A percentile compares a stretch with the other conserved stretches of the same genome.
These are phyloP conservation scores for Apeira syringaria DNA, from an alignment of 2,888 invertebrate genomes.

Conservation along the genomic window DNA sequence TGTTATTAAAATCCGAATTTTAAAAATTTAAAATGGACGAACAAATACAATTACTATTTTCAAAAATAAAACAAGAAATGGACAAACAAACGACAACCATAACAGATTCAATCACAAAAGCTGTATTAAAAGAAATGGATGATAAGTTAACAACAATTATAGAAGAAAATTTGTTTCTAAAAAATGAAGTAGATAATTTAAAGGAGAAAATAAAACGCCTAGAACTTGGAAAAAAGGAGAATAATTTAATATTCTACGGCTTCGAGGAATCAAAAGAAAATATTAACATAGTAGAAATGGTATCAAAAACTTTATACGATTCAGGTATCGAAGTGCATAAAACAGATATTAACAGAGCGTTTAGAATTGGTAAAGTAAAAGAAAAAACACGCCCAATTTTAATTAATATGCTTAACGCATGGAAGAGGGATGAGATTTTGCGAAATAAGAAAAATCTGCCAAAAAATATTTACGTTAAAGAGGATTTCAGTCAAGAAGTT, in stretches of 20 bases:
- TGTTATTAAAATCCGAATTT: not conserved
- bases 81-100: slow-evolving; percentile 15
- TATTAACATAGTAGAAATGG: not conserved
- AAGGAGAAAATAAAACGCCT: slow-evolving; percentile 12
- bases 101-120: slow-evolving; percentile 8
- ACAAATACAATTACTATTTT: slow-evolving; percentile 13
- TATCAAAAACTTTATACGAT: not conserved
- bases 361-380: slow-evolving; percentile 3
- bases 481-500: slow-evolving; percentile 16
- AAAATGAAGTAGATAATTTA: slow-evolving; percentile 14
- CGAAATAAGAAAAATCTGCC: slow-evolving; percentile 8
- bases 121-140: slow-evolving; percentile 13
- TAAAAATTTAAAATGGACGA: slow-evolving; percentile 7
- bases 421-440: slow-evolving; percentile 12
- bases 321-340: not conserved
- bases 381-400: slow-evolving; percentile 13
- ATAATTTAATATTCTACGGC: slow-evolving; percentile 3
- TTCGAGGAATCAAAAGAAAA: not conserved
- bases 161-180: slow-evolving; percentile 11
- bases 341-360: slow-evolving; percentile 3
- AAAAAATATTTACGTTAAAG: slow-evolving; percentile 16
- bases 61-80: slow-evolving; percentile 13
- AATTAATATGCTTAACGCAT: slow-evolving; percentile 11
- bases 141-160: slow-evolving; percentile 12
- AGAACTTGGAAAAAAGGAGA: slow-evolving; percentile 3